Percentiles rank a stretch among this genome's conserved stretches.
These are phyloP conservation scores for Proterorhinus semilunaris DNA, from an alignment of 2,113 vertebrate genomes.

Conservation along the genomic window DNA sequence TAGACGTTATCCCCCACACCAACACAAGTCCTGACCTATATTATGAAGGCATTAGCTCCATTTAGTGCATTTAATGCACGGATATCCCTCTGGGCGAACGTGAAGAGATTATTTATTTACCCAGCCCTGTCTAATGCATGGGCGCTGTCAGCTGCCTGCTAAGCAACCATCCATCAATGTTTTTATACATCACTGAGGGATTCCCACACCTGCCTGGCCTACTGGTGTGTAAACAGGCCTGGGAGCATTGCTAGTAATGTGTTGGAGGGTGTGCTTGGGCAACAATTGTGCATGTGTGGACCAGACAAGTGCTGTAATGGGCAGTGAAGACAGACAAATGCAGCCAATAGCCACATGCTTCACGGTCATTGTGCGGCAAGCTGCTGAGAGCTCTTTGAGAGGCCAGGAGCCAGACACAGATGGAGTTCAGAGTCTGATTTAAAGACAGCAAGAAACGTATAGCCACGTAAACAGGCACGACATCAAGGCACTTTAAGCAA, in stretches of 20 bases:
- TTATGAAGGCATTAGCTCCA: constrained; percentile 51
- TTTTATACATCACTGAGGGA: constrained; percentile 65
- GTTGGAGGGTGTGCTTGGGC: constrained; percentile 4
- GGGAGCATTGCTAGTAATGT: constrained; percentile 24
- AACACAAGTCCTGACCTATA: constrained; percentile 40
- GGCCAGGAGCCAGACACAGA: constrained; percentile 8
- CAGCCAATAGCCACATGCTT: constrained; percentile 11
- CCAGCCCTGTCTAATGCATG: constrained; percentile 65
- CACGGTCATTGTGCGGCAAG: constrained; percentile 20
- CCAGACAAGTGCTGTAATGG: constrained; percentile 58
- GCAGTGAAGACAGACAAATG: constrained; percentile 21
- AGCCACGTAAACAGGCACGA: background rate
- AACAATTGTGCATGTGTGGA: constrained; percentile 22
- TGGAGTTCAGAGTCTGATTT: background rate
- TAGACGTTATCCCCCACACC: background rate
- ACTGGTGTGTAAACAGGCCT: constrained; percentile 23
- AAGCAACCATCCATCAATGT: constrained; percentile 68
- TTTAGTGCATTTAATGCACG: constrained; percentile 19
- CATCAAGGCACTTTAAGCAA: background rate
- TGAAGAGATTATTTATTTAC: constrained; percentile 68
- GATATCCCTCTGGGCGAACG: constrained; percentile 18
- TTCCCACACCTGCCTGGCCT: constrained; percentile 37
- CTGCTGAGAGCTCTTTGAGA: constrained; percentile 30
- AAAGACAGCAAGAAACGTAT: background rate
- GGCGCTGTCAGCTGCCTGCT: constrained; percentile 60